Conservation (phyloP, 2,113 vertebrate genomes). For the Steatornis caripensis region DNA sequence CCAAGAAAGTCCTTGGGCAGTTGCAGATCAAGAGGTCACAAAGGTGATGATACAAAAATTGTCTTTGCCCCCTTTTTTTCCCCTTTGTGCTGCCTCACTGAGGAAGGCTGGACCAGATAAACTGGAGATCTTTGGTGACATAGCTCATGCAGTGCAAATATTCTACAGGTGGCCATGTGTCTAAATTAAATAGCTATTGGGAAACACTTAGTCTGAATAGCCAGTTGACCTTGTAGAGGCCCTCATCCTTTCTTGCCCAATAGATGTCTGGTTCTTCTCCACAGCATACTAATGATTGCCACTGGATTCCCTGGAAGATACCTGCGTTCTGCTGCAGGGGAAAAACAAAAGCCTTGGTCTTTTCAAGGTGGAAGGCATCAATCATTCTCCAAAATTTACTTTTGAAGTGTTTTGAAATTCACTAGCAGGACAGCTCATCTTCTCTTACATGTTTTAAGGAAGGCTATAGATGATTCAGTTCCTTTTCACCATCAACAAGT, state of each 20-base stretch:
- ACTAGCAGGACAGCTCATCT: neutral
- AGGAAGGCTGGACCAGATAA: neutral
- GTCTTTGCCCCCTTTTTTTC: neutral
- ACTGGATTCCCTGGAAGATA: neutral
- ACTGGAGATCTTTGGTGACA: neutral
- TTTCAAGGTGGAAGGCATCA: neutral
- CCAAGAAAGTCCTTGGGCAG: neutral
- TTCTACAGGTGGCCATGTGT: neutral
- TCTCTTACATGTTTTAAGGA: neutral
- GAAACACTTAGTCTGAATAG: neutral
- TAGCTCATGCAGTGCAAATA: neutral
- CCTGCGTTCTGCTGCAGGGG: neutral
- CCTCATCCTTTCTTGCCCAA: neutral
- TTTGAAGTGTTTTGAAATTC: neutral
- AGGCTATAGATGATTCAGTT: neutral
- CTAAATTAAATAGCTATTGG: neutral
- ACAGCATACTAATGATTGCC: neutral
- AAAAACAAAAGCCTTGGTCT: neutral
- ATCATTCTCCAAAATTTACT: neutral
- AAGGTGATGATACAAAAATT: neutral
- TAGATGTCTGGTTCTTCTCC: neutral
- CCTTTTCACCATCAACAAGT: neutral
- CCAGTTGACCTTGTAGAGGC: neutral
- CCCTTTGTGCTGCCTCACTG: neutral
- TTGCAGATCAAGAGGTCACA: neutral